These are phyloP conservation scores for Meloidogyne exigua DNA, from an alignment of 1,140 invertebrate genomes.

Conservation along the genomic window DNA sequence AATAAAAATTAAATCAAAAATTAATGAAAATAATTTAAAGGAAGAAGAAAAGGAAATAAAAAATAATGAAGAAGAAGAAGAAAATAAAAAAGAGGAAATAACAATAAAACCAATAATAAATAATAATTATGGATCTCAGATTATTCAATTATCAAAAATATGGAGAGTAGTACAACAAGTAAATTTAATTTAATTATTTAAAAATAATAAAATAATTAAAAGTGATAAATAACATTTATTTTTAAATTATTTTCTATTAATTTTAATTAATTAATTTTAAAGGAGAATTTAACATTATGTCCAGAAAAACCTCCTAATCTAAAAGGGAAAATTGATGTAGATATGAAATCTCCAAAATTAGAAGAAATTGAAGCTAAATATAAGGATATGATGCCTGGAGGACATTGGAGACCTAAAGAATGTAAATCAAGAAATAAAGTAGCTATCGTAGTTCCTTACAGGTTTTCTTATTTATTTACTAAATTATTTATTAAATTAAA, in stretches of 20 bases:
- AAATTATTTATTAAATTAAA: not conserved
- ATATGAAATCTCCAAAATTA: not conserved
- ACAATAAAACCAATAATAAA: not conserved
- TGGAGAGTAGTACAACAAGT: not conserved
- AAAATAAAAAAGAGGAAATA: not conserved
- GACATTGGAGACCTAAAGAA: slow-evolving; percentile 10
- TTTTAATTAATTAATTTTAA: not conserved
- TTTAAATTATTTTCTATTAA: too few relatives aligned
- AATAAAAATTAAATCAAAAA: slow-evolving; percentile 6
- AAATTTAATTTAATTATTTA: not conserved
- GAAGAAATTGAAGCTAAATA: slow-evolving; percentile 22
- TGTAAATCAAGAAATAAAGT: slow-evolving; percentile 3
- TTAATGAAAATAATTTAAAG: not conserved
- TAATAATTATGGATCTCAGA: not conserved
- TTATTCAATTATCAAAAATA: not conserved
- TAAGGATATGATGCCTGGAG: slow-evolving; percentile 33
- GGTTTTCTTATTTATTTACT: slow-evolving; percentile 60
- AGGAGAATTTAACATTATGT: not conserved
- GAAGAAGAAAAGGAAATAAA: not conserved
- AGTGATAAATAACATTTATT: too few relatives aligned
- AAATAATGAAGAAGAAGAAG: not conserved
- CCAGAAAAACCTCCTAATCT: slow-evolving; percentile 13
- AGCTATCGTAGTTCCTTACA: slow-evolving; percentile 9
- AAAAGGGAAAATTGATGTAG: slow-evolving; percentile 8
- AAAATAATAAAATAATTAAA: too few relatives aligned